These are phyloP conservation scores for Syndactyla subalaris DNA, from an alignment of 2,797 vertebrate genomes.

Conservation along the genomic window DNA sequence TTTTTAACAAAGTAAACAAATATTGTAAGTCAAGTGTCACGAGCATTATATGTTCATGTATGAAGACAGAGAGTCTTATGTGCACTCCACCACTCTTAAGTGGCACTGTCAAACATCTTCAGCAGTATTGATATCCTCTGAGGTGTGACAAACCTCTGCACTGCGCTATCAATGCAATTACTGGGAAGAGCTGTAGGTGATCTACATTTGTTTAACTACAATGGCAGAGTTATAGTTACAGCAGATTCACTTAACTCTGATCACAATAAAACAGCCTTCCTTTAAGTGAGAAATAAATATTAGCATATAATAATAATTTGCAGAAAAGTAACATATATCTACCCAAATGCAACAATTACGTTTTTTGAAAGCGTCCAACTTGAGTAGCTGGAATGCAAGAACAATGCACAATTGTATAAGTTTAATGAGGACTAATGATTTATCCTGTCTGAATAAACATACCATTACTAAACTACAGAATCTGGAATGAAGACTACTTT, in stretches of 20 bases:
- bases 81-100: background rate
- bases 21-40: background rate
- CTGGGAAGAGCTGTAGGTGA: background rate
- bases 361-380: background rate
- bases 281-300: background rate
- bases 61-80: background rate
- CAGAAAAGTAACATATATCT: background rate
- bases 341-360: background rate
- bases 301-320: background rate
- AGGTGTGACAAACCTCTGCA: background rate
- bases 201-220: background rate
- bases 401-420: background rate
- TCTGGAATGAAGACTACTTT: background rate
- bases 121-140: background rate
- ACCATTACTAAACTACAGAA: background rate
- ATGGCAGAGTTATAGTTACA: background rate
- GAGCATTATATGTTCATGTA: background rate
- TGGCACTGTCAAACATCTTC: background rate
- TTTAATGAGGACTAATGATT: background rate
- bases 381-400: background rate
- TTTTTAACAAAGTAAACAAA: background rate
- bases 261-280: background rate
- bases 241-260: background rate
- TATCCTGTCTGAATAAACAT: background rate
- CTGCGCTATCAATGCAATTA: background rate